Evolutionary conservation across 2,888 invertebrate species (phyloP).

Genomic region (Augochlorella aurata): DNA sequence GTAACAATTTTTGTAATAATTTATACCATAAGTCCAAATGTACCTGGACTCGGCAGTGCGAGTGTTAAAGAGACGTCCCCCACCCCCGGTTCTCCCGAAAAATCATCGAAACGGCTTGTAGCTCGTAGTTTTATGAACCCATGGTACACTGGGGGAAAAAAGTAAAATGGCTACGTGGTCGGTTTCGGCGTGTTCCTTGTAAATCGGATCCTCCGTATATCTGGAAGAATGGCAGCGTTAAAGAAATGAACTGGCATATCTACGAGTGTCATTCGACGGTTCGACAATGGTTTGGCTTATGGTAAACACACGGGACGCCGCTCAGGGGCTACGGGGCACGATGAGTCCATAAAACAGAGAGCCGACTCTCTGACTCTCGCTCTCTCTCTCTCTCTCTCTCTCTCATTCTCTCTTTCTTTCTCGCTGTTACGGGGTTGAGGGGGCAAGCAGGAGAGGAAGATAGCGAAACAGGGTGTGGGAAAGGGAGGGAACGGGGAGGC

Average conservation of each 20-base stretch:
- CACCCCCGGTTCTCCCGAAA: background rate
- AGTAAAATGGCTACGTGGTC: background rate
- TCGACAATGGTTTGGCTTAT: slow-evolving; percentile 63
- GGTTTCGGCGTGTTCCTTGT: slow-evolving; percentile 32
- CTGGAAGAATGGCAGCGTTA: slow-evolving; percentile 24
- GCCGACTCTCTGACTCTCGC: slow-evolving; percentile 39
- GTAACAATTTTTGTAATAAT: no score
- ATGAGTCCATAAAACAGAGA: slow-evolving; percentile 56
- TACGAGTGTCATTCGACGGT: slow-evolving; percentile 60
- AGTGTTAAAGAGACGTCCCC: background rate
- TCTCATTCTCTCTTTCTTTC: slow-evolving; percentile 27
- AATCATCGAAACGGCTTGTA: background rate
- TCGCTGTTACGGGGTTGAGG: slow-evolving; percentile 31
- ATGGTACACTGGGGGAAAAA: background rate
- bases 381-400: slow-evolving; percentile 37
- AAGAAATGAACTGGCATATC: slow-evolving; percentile 48
- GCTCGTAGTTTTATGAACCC: background rate
- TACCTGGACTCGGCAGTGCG: no score
- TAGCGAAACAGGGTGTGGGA: slow-evolving; percentile 25
- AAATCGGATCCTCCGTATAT: slow-evolving; percentile 39
- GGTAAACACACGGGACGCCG: slow-evolving; percentile 55
- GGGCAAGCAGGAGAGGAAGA: background rate
- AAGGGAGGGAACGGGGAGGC: slow-evolving; percentile 25
- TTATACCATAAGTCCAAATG: no score
- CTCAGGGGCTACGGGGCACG: slow-evolving; percentile 49